phyloP scores from a whole-genome alignment of 2,797 vertebrate genomes.

The Xenentodon cancila region DNA sequence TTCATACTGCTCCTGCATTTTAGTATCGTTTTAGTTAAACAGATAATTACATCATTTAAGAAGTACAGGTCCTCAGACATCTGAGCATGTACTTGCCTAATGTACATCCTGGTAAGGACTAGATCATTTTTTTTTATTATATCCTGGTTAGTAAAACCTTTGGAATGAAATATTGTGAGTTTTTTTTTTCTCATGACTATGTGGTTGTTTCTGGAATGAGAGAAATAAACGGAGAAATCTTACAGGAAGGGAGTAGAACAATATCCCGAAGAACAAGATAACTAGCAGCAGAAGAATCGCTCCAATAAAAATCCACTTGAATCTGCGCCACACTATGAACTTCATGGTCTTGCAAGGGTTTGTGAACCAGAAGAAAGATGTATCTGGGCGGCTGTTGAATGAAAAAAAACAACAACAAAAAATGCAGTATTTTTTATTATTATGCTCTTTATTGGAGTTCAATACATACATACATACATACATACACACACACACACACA shows the following conservation, averaged over 20 bases:
- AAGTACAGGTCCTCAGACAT: no score
- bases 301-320: slow-evolving; percentile 91
- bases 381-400: slow-evolving; percentile 91
- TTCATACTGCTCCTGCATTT: no score
- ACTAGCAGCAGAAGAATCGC: slow-evolving; percentile 86
- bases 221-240: slow-evolving; percentile 35
- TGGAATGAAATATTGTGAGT: no score
- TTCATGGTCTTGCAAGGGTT: slow-evolving; percentile 97
- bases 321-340: slow-evolving; percentile 95
- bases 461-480: neutral
- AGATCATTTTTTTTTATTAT: no score
- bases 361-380: slow-evolving; percentile 98
- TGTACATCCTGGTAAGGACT: no score
- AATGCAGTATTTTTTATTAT: slow-evolving; percentile 2
- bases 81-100: no score
- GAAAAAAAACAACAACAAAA: slow-evolving; percentile 23
- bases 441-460: neutral
- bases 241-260: slow-evolving; percentile 96
- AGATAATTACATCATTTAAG: no score
- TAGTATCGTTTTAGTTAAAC: no score
- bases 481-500: no score
- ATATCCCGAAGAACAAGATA: slow-evolving; percentile 88
- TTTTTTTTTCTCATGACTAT: no score
- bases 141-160: no score
- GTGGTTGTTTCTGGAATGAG: no score